Conservation (phyloP, 2,113 vertebrate genomes). For the Candoia aspera region DNA sequence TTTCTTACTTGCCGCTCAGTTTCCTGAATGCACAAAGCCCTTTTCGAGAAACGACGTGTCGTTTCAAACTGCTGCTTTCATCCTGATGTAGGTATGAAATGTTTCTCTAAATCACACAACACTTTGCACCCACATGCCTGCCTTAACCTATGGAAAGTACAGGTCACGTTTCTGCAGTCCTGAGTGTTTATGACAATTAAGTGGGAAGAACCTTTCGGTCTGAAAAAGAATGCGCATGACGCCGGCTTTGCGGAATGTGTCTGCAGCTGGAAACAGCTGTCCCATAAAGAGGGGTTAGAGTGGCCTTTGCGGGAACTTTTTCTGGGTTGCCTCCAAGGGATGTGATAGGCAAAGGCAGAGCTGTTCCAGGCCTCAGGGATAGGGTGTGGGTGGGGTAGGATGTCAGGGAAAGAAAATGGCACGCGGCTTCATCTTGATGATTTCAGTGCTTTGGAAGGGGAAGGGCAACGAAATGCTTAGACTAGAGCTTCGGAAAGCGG, state of each 20-base stretch:
- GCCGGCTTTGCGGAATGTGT: neutral
- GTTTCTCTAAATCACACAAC: neutral
- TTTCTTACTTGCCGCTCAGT: neutral
- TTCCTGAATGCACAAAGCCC: too few species aligned
- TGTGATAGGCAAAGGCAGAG: neutral
- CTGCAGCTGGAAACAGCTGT: slow-evolving; percentile 16
- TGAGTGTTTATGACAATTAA: neutral
- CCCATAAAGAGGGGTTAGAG: neutral
- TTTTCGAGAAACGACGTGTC: neutral
- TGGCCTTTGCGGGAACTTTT: neutral
- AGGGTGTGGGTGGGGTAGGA: neutral
- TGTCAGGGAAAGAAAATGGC: neutral
- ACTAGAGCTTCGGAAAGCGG: neutral
- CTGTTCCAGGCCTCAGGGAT: neutral
- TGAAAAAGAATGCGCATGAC: neutral
- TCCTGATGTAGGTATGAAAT: neutral
- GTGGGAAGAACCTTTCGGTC: neutral
- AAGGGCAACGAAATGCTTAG: neutral
- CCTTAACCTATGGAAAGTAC: neutral
- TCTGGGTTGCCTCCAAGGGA: neutral
- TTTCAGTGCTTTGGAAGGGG: neutral
- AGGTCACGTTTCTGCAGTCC: neutral
- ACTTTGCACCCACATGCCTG: neutral
- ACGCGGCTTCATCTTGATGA: too few species aligned
- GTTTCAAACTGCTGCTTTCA: neutral